Percentiles rank a stretch among this genome's conserved stretches.
Evolutionary conservation across 2,888 invertebrate species (phyloP).

Genomic region (Crepidodera aurea): DNA sequence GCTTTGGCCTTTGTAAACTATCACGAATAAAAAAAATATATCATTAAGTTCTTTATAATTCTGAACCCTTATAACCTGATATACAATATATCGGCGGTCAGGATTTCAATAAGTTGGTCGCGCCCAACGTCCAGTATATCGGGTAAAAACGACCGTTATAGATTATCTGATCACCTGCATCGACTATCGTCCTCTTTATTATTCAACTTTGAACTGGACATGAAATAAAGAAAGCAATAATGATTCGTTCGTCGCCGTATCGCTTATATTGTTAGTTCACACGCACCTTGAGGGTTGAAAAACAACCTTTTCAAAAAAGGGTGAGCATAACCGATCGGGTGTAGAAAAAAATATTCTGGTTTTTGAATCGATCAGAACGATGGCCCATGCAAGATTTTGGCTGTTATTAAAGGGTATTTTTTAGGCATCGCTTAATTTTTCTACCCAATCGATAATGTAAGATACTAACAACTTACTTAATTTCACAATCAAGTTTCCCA

Average conservation of each 20-base stretch:
- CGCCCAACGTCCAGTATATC: slow-evolving; percentile 29
- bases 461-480: no score
- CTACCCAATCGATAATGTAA: no score
- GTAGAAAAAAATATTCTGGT: slow-evolving; percentile 21
- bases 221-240: slow-evolving; percentile 38
- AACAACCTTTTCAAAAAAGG: slow-evolving; percentile 30
- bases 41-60: no score
- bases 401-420: no score
- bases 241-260: slow-evolving; percentile 27
- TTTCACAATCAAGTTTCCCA: slow-evolving; percentile 23
- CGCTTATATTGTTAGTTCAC: slow-evolving; percentile 32
- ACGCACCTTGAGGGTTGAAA: slow-evolving; percentile 40
- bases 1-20: no score
- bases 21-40: no score
- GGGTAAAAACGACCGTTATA: slow-evolving; percentile 38
- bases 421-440: no score
- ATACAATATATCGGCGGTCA: no score
- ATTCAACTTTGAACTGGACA: slow-evolving; percentile 41
- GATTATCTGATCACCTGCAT: slow-evolving; percentile 44
- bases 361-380: slow-evolving; percentile 13
- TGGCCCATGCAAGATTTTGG: not conserved
- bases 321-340: slow-evolving; percentile 29
- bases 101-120: no score
- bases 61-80: no score
- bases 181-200: slow-evolving; percentile 32